Evolutionary conservation across 2,888 invertebrate genomes (phyloP), one percentile per base, ranked within the genome.

Genomic region (Nycteola revayana): DNA sequence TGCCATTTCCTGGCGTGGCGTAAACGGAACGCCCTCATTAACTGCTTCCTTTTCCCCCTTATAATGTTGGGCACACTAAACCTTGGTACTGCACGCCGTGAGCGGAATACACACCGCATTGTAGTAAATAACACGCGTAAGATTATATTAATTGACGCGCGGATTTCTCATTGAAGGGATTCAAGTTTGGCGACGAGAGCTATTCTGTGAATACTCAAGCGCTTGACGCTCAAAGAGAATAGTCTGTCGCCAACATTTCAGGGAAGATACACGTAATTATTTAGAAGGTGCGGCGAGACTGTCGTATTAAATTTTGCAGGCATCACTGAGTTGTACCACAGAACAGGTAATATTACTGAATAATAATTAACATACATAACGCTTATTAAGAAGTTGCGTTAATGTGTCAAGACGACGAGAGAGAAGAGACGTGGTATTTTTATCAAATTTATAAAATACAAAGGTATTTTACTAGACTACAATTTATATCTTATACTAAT

Each of bases 1-100:
- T 53, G 60, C 40, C 48, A 58, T 51, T 63, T 66, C 63, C 67
- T 45, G 44, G 39, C 43, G 42, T 36, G 30, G 42, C 32, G 55
- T 48, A 39, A 51, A 49, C 57, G 59, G 60, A 60, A 61, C 62
- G 51, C 58, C 41, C 62, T 70, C 69, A 68, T 69, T 68, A 71
- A 55, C 56, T 49, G 58, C 51, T 60, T 52, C 60, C 60, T 29
- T 24, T 32, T 23, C 31, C 24, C 40, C 38, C 25, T 37, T 37
- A 28, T 37, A 34, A 35, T 43, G 53, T 34, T 43, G 35, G 27
- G 40, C 36, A 34, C 50, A 46, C 59, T 54, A 58, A 28, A 43
- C 34, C 29, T 23, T 22, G 41, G 9, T 28, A 37, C 26, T 22
- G 34, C 30, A 11, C 21, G 17, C 38, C 55, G 59, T 54, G 56